A percentile compares a stretch with the other conserved stretches of the same genome.
Evolutionary conservation across 2,888 invertebrate genomes (phyloP).

Genomic region (Epirrhoe alternata): DNA sequence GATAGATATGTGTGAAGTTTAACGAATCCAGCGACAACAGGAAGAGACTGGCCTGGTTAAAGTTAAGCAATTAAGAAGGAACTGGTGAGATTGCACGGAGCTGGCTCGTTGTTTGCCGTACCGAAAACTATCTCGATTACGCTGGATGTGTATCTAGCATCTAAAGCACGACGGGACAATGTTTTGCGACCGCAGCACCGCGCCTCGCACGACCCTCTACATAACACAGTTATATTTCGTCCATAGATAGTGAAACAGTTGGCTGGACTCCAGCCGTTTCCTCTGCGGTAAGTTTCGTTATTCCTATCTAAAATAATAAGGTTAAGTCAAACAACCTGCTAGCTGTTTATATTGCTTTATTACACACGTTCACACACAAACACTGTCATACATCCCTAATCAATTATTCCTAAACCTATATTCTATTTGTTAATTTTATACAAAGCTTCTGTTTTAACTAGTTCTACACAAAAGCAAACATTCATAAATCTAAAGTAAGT

Average conservation of each 20-base stretch:
- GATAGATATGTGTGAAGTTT: constrained; percentile 71
- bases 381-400: constrained; percentile 72
- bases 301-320: constrained; percentile 38
- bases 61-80: constrained; percentile 82
- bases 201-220: constrained; percentile 41
- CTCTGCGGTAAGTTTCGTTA: constrained; percentile 37
- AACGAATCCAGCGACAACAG: constrained; percentile 69
- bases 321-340: constrained; percentile 47
- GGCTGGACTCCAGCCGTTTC: constrained; percentile 65
- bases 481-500: constrained; percentile 48
- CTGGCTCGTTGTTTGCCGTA: constrained; percentile 71
- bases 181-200: constrained; percentile 57
- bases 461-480: constrained; percentile 51
- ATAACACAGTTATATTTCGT: constrained; percentile 53
- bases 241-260: constrained; percentile 66
- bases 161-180: constrained; percentile 58
- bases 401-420: constrained; percentile 53
- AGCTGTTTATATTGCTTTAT: constrained; percentile 58
- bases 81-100: constrained; percentile 72
- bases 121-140: constrained; percentile 82
- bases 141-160: constrained; percentile 63
- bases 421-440: constrained; percentile 85
- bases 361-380: constrained; percentile 71
- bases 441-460: constrained; percentile 85
- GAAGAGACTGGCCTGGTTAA: constrained; percentile 66